A percentile compares a stretch with the other conserved stretches of the same genome.
These are phyloP conservation scores for Corynorhinus townsendii DNA, from an alignment of 2,113 vertebrate genomes.

Conservation along the genomic window DNA sequence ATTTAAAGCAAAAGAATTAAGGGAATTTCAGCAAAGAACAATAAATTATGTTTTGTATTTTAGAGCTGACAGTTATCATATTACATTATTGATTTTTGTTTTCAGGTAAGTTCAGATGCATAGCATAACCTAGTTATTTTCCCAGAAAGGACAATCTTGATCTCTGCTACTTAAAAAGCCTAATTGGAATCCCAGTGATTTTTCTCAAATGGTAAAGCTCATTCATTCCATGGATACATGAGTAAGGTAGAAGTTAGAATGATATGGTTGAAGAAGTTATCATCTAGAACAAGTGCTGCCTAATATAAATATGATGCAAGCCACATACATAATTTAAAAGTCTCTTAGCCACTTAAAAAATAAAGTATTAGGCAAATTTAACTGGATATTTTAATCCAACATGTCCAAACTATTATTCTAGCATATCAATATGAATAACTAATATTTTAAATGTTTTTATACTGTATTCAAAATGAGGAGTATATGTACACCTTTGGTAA, in stretches of 20 bases:
- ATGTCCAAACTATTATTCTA: not conserved
- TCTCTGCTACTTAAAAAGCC: not conserved
- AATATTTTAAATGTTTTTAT: constrained; percentile 44
- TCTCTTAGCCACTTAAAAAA: not conserved
- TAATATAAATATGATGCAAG: constrained; percentile 13
- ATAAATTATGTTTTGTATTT: not conserved
- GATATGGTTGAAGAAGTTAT: not conserved
- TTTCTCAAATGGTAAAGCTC: not conserved
- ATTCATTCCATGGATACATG: not conserved
- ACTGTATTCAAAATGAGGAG: constrained; percentile 16
- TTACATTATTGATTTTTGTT: not conserved
- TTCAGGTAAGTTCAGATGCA: not conserved
- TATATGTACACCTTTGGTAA: not conserved
- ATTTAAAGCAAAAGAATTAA: not conserved
- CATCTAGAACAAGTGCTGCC: not conserved
- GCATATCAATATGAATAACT: not conserved
- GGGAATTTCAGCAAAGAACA: constrained; percentile 5
- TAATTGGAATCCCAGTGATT: not conserved
- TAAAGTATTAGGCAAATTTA: not conserved
- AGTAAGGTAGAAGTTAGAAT: not conserved
- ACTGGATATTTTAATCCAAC: constrained; percentile 17
- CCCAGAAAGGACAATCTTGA: not conserved
- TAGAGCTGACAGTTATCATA: not conserved
- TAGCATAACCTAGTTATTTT: not conserved
- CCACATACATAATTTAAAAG: not conserved